phyloP scores from a whole-genome alignment of 2,888 invertebrate genomes.

The Mythimna lalbum region DNA sequence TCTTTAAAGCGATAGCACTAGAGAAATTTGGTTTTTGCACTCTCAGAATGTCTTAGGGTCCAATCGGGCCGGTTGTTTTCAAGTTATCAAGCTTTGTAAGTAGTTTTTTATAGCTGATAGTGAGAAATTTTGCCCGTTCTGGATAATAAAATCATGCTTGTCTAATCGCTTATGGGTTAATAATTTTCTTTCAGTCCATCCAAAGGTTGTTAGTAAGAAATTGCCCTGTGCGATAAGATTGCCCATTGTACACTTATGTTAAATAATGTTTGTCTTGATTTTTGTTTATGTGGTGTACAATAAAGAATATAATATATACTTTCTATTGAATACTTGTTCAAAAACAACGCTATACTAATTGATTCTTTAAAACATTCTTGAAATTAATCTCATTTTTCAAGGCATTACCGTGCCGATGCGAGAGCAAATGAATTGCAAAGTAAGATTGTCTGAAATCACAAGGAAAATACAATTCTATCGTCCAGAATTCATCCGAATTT shows the following conservation, averaged over 20 bases:
- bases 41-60: neutral
- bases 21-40: neutral
- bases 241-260: no score
- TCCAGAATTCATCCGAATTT: neutral
- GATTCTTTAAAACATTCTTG: neutral
- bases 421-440: neutral
- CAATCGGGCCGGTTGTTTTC: neutral
- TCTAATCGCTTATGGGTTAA: neutral
- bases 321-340: no score
- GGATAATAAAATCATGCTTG: no score
- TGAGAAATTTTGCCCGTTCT: no score
- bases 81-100: neutral
- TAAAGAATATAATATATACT: no score
- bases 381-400: neutral
- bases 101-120: no score
- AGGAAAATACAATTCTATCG: neutral
- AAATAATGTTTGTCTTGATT: no score
- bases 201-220: no score
- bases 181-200: no score
- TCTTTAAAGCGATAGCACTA: neutral
- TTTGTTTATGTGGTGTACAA: no score
- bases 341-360: no score
- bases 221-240: no score
- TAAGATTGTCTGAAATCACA: neutral
- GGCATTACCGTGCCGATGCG: neutral